A percentile compares a stretch with the other conserved stretches of the same genome.
phyloP scores from a whole-genome alignment of 2,888 invertebrate species.

The Dynastes tityus region DNA sequence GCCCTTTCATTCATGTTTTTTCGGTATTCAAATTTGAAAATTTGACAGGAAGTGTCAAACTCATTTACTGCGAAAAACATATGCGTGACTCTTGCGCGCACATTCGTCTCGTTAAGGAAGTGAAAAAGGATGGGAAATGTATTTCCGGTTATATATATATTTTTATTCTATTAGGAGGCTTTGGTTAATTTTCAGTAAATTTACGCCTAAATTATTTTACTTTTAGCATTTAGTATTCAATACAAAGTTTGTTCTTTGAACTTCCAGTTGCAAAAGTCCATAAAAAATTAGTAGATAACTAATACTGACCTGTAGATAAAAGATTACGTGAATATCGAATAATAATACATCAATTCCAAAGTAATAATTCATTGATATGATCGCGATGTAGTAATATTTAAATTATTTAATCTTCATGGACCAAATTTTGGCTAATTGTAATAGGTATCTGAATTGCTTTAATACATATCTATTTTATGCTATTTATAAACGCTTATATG shows the following conservation, averaged over 20 bases:
- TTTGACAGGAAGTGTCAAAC: constrained; percentile 20
- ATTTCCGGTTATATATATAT: neutral
- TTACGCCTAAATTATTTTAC: neutral
- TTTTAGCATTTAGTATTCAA: neutral
- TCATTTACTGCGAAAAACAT: constrained; percentile 5
- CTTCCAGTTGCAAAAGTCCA: constrained; percentile 22
- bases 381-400: neutral
- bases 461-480: no score
- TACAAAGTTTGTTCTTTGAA: constrained; percentile 28
- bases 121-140: neutral
- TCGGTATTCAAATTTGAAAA: neutral
- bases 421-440: neutral
- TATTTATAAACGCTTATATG: no score
- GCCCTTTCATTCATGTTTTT: constrained; percentile 42
- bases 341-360: neutral
- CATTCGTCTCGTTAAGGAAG: neutral
- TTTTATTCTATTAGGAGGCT: neutral
- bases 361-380: constrained; percentile 11
- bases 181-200: neutral
- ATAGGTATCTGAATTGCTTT: constrained; percentile 13
- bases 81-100: neutral
- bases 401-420: constrained; percentile 5
- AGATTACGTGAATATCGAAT: neutral
- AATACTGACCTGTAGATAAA: constrained; percentile 16
- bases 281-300: constrained; percentile 1